These are phyloP conservation scores for Myzus persicae DNA, from an alignment of 1,140 invertebrate species.

Conservation along the genomic window DNA sequence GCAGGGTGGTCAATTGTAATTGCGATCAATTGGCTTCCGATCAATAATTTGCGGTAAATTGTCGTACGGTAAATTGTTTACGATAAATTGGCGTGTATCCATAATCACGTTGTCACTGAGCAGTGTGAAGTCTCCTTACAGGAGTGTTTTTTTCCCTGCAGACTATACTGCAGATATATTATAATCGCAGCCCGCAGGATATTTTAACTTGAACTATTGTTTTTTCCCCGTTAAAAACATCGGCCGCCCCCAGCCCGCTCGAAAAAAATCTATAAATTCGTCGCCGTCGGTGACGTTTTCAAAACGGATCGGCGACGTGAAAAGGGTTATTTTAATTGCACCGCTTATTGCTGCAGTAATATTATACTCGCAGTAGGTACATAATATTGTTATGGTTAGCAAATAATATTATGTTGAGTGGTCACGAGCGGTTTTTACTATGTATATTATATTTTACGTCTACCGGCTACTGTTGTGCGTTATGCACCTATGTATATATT, in stretches of 20 bases:
- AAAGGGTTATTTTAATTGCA: background rate
- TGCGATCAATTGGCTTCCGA: too few relatives aligned
- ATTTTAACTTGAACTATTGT: background rate
- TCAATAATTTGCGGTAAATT: too few relatives aligned
- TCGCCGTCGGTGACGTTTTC: background rate
- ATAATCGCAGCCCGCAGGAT: background rate
- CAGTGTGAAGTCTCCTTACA: too few relatives aligned
- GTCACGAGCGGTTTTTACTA: background rate
- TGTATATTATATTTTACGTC: background rate
- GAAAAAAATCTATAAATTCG: background rate
- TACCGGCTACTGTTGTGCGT: background rate
- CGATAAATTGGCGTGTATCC: too few relatives aligned
- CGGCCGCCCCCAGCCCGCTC: background rate
- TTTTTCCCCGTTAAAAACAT: background rate
- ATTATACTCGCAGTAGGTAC: background rate
- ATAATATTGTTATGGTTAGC: too few relatives aligned
- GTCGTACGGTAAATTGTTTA: too few relatives aligned
- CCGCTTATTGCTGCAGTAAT: background rate
- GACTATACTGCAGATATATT: too few relatives aligned
- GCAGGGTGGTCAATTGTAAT: too few relatives aligned
- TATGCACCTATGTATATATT: background rate
- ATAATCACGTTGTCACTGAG: too few relatives aligned
- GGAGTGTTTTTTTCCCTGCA: too few relatives aligned
- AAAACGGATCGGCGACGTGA: background rate
- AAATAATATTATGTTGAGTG: background rate